Percentiles rank a stretch among this genome's conserved stretches.
Conservation (phyloP, 2,113 vertebrate genomes). For the Indri indri region DNA sequence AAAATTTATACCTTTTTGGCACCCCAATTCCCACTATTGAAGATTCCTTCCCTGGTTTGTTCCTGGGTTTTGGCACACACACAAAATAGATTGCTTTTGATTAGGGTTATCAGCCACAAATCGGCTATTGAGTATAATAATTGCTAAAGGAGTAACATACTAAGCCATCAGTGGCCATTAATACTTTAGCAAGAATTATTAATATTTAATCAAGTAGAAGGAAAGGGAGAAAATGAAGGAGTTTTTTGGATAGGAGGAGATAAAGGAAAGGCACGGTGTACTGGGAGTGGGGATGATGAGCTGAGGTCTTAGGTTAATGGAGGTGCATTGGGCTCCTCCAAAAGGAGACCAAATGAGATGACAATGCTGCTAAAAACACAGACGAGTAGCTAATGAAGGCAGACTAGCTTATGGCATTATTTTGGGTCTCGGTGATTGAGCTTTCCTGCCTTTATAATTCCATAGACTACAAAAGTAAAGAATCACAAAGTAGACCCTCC, state of each 20-base stretch:
- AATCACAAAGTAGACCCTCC: not conserved
- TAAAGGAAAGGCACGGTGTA: not conserved
- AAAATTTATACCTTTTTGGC: not conserved
- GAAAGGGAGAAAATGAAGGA: not conserved
- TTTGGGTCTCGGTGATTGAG: not conserved
- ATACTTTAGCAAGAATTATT: conserved; percentile 14
- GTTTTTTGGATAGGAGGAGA: not conserved
- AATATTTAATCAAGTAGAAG: not conserved
- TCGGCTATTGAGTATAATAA: not conserved
- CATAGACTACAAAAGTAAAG: not conserved
- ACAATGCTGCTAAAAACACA: not conserved
- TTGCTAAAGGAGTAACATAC: not conserved
- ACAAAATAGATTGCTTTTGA: not conserved
- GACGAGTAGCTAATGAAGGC: not conserved
- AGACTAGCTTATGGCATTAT: not conserved
- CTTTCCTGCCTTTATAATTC: not conserved
- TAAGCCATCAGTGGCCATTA: not conserved
- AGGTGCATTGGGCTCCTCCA: not conserved
- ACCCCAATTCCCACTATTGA: not conserved
- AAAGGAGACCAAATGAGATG: not conserved
- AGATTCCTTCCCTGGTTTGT: not conserved
- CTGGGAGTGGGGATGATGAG: not conserved
- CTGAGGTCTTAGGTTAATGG: not conserved
- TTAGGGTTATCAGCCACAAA: not conserved
- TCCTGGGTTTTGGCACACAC: no score